Evolutionary conservation across 2,113 vertebrate genomes (phyloP).

Genomic region (Eurystomus gularis): DNA sequence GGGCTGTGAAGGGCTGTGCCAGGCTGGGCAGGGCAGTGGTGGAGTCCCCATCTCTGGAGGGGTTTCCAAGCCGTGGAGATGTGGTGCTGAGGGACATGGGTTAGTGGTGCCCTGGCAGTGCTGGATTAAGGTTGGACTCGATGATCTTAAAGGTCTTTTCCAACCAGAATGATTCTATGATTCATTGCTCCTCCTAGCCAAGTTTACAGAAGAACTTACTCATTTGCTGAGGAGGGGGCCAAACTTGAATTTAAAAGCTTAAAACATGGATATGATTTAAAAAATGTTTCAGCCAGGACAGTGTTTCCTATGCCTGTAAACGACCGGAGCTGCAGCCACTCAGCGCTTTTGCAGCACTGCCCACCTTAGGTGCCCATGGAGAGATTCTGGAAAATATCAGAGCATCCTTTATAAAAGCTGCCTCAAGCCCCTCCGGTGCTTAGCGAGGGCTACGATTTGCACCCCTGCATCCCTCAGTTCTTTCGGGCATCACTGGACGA

Average conservation of each 20-base stretch:
- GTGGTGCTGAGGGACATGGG: background rate
- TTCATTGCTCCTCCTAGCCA: background rate
- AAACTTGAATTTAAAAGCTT: background rate
- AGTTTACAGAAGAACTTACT: background rate
- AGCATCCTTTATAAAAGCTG: background rate
- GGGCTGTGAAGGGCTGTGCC: too few species aligned
- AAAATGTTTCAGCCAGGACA: background rate
- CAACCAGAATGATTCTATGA: background rate
- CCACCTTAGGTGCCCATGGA: fast-evolving
- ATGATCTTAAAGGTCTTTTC: background rate
- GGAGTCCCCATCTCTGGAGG: background rate
- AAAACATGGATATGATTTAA: background rate
- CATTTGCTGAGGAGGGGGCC: background rate
- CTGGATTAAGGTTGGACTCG: background rate
- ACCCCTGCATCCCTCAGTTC: background rate
- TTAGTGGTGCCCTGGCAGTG: background rate
- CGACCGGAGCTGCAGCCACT: background rate
- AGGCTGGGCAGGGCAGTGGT: too few species aligned
- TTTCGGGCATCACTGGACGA: background rate
- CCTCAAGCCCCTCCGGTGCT: background rate
- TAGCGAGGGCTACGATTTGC: background rate
- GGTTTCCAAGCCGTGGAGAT: background rate
- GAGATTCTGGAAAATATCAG: background rate
- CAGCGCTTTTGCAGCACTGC: background rate
- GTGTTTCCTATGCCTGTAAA: background rate